A percentile compares a stretch with the other conserved stretches of the same genome.
Evolutionary conservation across 2,113 vertebrate species (phyloP).

Genomic region (Choloepus hoffmanni): DNA sequence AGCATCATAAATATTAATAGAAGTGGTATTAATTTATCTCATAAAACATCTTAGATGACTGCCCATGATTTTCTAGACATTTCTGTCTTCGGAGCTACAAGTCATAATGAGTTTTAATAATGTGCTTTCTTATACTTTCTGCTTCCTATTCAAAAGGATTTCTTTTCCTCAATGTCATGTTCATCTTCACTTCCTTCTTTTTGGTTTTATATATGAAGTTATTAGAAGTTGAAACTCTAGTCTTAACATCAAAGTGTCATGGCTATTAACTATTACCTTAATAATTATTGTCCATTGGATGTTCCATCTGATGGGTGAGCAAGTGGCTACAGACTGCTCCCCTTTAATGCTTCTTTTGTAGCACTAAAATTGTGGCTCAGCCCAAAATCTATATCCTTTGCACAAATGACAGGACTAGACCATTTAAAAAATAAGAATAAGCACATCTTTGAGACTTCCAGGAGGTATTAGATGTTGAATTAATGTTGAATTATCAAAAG

Average conservation of each 20-base stretch:
- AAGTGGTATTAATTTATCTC: background rate
- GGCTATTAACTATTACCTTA: background rate
- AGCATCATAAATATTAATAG: background rate
- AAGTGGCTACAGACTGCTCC: background rate
- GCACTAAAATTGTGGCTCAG: background rate
- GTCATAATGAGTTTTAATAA: background rate
- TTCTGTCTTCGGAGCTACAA: background rate
- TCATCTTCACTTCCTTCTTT: background rate
- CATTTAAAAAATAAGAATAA: conserved; percentile 28
- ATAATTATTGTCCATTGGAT: background rate
- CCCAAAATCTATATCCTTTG: background rate
- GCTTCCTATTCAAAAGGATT: background rate
- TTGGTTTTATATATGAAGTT: background rate
- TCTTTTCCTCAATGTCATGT: background rate
- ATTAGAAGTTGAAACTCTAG: background rate
- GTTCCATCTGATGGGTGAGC: background rate
- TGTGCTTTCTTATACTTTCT: background rate
- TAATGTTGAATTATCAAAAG: background rate
- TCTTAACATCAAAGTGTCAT: background rate
- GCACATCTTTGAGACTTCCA: background rate
- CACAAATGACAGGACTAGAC: background rate
- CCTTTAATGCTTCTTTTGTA: background rate
- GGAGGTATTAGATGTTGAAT: background rate
- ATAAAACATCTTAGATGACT: background rate
- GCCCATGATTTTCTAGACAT: background rate